A percentile compares a stretch with the other conserved stretches of the same genome.
Evolutionary conservation across 1,140 invertebrate genomes (phyloP).

Genomic region (Solenopsis fugax): DNA sequence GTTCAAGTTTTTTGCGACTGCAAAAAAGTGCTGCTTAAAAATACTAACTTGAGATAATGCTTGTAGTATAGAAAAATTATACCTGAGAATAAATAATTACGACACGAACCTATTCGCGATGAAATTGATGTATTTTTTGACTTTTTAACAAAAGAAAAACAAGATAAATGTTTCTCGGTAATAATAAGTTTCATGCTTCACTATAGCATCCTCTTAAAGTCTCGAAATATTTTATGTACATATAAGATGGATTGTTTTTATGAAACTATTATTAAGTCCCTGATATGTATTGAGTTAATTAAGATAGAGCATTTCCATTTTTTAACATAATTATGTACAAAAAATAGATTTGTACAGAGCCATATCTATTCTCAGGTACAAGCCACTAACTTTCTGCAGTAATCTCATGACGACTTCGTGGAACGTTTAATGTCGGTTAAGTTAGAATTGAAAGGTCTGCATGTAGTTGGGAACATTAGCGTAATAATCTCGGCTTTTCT

Average conservation of each 20-base stretch:
- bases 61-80: neutral
- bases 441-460: slow-evolving; percentile 32
- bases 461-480: slow-evolving; percentile 4
- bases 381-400: neutral
- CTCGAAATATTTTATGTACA: neutral
- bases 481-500: neutral
- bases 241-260: neutral
- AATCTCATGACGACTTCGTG: neutral
- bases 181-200: neutral
- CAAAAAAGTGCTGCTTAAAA: slow-evolving; percentile 6
- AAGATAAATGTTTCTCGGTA: neutral
- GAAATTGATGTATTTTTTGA: slow-evolving; percentile 4
- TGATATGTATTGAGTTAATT: neutral
- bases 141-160: neutral
- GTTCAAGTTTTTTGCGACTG: slow-evolving; percentile 7
- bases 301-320: neutral
- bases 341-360: neutral
- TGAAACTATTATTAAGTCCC: neutral
- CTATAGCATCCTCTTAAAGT: no score
- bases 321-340: neutral
- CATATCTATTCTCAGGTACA: slow-evolving; percentile 20
- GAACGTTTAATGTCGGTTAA: neutral
- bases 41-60: neutral
- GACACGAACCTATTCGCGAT: neutral
- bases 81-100: neutral